Percentiles rank a stretch among this genome's conserved stretches.
Conservation (phyloP, 64 coral and sea anemone genomes). For the Astreopora myriophthalma region DNA sequence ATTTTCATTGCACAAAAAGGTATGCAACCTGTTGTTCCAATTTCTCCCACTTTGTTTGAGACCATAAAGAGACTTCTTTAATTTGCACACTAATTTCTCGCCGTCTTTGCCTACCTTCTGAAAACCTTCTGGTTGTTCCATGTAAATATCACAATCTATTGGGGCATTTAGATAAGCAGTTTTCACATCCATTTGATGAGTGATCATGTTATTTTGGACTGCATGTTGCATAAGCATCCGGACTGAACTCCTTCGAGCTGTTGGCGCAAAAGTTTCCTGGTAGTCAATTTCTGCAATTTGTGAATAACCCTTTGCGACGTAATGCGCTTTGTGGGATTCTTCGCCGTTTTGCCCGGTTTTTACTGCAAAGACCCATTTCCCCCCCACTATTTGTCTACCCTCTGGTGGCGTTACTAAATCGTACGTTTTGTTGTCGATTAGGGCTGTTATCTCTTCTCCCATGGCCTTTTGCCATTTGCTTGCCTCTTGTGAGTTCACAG, state of each 20-base stretch:
- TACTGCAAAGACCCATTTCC: background rate
- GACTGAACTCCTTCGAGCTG: background rate
- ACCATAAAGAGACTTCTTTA: conserved; percentile 37
- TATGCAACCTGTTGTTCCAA: conserved; percentile 17
- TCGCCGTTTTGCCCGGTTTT: conserved; percentile 20
- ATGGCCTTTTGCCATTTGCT: conserved; percentile 60
- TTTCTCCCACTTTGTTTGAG: conserved; percentile 27
- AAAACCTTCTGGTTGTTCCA: conserved; percentile 27
- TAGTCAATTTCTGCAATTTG: conserved; percentile 27
- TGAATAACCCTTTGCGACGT: conserved; percentile 30
- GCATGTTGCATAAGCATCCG: background rate
- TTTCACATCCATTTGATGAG: background rate
- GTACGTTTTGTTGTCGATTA: conserved; percentile 37
- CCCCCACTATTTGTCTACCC: conserved; percentile 34
- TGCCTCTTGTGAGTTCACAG: conserved; percentile 27
- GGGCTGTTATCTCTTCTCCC: conserved; percentile 32
- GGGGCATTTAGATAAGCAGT: conserved; percentile 25
- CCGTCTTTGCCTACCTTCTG: background rate
- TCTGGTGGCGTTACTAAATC: conserved; percentile 17
- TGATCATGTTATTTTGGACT: background rate
- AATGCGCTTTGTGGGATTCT: conserved; percentile 19
- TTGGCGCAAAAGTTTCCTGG: conserved; percentile 5
- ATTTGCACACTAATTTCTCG: conserved; percentile 14
- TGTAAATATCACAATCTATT: conserved; percentile 33
- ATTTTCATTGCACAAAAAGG: background rate